A percentile compares a stretch with the other conserved stretches of the same genome.
phyloP scores from a whole-genome alignment of 2,113 vertebrate species.

The Oxyruncus cristatus region DNA sequence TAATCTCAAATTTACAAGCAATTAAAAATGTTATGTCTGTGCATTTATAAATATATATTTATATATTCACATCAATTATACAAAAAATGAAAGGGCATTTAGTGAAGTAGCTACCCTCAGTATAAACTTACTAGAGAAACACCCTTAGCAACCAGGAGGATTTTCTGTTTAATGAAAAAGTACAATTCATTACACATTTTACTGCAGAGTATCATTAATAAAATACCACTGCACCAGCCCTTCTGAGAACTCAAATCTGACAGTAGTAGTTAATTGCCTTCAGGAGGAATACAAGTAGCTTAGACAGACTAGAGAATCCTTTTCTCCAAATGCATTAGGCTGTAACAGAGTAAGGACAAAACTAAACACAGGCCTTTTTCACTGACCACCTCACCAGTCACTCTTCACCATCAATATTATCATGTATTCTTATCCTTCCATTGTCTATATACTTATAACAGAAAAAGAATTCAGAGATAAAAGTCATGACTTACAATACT shows the following conservation, averaged over 20 bases:
- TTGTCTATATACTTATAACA: background rate
- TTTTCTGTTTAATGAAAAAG: constrained; percentile 56
- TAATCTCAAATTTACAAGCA: background rate
- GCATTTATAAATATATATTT: background rate
- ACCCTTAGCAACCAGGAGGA: background rate
- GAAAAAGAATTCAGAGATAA: background rate
- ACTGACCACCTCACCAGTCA: background rate
- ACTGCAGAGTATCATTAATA: constrained; percentile 56
- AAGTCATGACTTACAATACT: background rate
- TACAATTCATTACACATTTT: constrained; percentile 40
- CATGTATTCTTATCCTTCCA: background rate
- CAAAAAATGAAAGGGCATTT: background rate
- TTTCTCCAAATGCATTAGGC: background rate
- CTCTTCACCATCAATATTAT: background rate
- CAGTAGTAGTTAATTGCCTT: constrained; percentile 61
- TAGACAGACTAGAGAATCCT: background rate
- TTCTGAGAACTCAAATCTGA: constrained; percentile 49
- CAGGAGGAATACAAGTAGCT: constrained; percentile 10
- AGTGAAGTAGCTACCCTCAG: background rate
- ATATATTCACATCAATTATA: background rate
- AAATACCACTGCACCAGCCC: constrained; percentile 25
- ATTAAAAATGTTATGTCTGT: background rate
- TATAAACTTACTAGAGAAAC: background rate
- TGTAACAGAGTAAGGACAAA: background rate
- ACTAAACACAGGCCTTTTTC: background rate